phyloP scores from a whole-genome alignment of 2,797 vertebrate species.

The Epinephelus malabaricus region DNA sequence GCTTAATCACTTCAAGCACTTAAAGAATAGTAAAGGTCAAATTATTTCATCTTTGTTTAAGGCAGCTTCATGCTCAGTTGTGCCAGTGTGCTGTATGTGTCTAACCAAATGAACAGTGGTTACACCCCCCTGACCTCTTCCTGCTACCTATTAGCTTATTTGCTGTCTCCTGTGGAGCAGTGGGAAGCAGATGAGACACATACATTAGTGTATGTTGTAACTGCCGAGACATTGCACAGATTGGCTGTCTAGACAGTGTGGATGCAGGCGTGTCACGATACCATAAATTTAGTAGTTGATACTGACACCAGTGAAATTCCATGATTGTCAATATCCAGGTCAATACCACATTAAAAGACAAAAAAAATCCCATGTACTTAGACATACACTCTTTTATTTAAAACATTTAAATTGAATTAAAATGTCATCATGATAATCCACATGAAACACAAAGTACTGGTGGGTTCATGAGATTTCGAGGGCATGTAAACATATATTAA shows the following conservation, averaged over 20 bases:
- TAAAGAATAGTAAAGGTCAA: background rate
- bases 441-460: too few species aligned
- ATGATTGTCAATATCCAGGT: too few species aligned
- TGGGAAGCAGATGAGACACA: conserved; percentile 23
- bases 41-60: background rate
- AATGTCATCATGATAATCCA: too few species aligned
- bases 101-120: conserved; percentile 6
- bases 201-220: conserved; percentile 21
- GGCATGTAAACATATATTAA: too few species aligned
- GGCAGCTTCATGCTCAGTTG: background rate
- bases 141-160: conserved; percentile 23
- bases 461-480: too few species aligned
- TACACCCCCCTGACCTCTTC: conserved; percentile 3
- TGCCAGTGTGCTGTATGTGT: background rate
- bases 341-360: too few species aligned
- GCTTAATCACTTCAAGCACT: background rate
- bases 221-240: conserved; percentile 32
- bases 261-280: background rate
- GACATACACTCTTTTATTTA: too few species aligned
- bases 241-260: conserved; percentile 39
- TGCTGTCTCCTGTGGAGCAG: background rate
- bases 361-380: too few species aligned
- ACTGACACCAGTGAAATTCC: too few species aligned
- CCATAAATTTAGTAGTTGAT: too few species aligned
- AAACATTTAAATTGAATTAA: too few species aligned